A percentile compares a stretch with the other conserved stretches of the same genome.
Conservation (phyloP, 1,140 invertebrate species). For the Aphaenogaster rudis region DNA sequence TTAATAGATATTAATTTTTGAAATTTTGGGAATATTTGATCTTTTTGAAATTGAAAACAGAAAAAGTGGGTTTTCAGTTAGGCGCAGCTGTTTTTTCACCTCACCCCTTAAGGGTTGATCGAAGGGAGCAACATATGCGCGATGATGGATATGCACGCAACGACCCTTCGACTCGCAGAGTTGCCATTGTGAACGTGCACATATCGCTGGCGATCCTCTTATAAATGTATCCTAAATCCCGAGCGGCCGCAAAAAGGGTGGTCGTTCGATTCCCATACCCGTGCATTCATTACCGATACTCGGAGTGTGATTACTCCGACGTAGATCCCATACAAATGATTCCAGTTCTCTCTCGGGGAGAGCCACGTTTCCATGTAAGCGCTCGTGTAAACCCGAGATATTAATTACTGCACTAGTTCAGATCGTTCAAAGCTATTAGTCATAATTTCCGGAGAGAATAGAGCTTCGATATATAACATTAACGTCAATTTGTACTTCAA, state of each 20-base stretch:
- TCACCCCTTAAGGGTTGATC: conserved; percentile 62
- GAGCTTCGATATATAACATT: background rate
- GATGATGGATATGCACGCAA: conserved; percentile 74
- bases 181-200: conserved; percentile 51
- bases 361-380: background rate
- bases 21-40: background rate
- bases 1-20: background rate
- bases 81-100: conserved; percentile 60
- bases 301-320: conserved; percentile 44
- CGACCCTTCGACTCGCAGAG: conserved; percentile 61
- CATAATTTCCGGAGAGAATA: conserved; percentile 2
- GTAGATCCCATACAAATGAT: background rate
- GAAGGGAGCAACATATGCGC: conserved; percentile 72
- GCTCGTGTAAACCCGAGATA: background rate
- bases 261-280: conserved; percentile 2
- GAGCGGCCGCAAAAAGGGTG: conserved; percentile 7
- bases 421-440: background rate
- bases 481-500: background rate
- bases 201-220: conserved; percentile 58
- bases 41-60: background rate
- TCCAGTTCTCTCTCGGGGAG: background rate
- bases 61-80: conserved; percentile 13
- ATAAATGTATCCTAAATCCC: conserved; percentile 39
- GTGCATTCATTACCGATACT: conserved; percentile 15
- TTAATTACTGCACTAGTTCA: conserved; percentile 15